Evolutionary conservation across 2,797 vertebrate genomes (phyloP), one percentile per base, ranked within the genome.

Genomic region (Adrianichthys oophorus): DNA sequence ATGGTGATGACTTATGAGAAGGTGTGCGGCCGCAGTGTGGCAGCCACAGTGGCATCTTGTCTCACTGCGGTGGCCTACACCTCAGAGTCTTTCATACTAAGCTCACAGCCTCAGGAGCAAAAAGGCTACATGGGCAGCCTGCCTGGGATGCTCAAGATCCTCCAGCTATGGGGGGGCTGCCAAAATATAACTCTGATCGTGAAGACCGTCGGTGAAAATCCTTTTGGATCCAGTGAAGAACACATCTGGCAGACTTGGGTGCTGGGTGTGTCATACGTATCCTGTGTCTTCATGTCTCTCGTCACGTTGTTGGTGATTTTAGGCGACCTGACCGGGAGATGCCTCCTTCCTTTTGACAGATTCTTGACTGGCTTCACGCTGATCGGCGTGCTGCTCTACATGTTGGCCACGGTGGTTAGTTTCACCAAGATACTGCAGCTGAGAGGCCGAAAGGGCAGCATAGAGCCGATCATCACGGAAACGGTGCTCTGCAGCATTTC

Each of bases 111-210:
- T 41, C 76, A 68, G 0, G 89, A 90, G 46, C 90, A 88, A 48
- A 80, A 82, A 61, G 91, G 90, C 44, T 93, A 93, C 83, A 91
- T 93, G 91, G 86, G 87, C 48, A 92, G 82, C 50, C 14, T 71
- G 17, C 78, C 90, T 0, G 92, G 92, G 1, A 65, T 93, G 16
- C 89, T 93, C 2, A 93, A 93, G 76, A 77, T 83, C 2, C 24
- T 92, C n/a, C 88, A 92, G 52, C 70, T 91, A 4, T 92, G 86
- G 72, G 88, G 90, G 24, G 74, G 89, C 42, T 83, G 84, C 56
- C 65, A 85, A 49, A 85, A 88, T 50, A 76, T 90, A 7, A 76
- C 87, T 8, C 61, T 91, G 58, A 5, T 80, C 49, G 47, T 63
- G 52, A 66, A 48, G 18, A 12, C 32, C 32, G 13, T 8, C 24